Evolutionary conservation across 2,797 vertebrate species (phyloP).

Genomic region (Cyclopterus lumpus): DNA sequence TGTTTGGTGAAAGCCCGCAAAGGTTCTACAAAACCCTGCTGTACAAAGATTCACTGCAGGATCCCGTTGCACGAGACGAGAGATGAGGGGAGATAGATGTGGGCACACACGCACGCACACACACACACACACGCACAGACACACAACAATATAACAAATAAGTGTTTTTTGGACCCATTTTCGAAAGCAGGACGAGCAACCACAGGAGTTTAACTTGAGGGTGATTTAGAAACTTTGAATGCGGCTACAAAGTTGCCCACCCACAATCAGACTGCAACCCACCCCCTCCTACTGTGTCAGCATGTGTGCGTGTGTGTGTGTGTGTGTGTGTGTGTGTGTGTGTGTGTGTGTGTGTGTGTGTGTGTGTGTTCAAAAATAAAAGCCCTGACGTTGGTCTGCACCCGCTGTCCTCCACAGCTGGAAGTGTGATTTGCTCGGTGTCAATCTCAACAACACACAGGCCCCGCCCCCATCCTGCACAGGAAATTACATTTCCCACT

Average conservation of each 20-base stretch:
- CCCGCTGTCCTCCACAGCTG: slow-evolving; percentile 72
- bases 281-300: slow-evolving; percentile 1
- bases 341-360: slow-evolving; percentile 56
- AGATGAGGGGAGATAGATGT: slow-evolving; percentile 8
- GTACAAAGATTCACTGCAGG: slow-evolving; percentile 53
- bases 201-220: not conserved
- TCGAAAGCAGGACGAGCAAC: not conserved
- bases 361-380: slow-evolving; percentile 63
- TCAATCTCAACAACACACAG: slow-evolving; percentile 58
- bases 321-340: slow-evolving; percentile 62
- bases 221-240: not conserved
- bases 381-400: slow-evolving; percentile 44
- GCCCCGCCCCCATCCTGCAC: slow-evolving; percentile 35
- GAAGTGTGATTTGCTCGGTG: slow-evolving; percentile 71
- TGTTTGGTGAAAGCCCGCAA: slow-evolving; percentile 49
- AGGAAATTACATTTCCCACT: slow-evolving; percentile 77
- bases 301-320: slow-evolving; percentile 33
- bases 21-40: slow-evolving; percentile 39
- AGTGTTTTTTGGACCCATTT: not conserved
- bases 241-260: slow-evolving; percentile 16
- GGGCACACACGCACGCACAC: slow-evolving; percentile 19
- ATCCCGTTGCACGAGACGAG: slow-evolving; percentile 45
- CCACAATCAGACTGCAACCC: slow-evolving; percentile 32
- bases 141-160: not conserved
- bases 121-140: slow-evolving; percentile 12